Evolutionary conservation across 2,888 invertebrate genomes (phyloP).

Genomic region (Acleris literana): DNA sequence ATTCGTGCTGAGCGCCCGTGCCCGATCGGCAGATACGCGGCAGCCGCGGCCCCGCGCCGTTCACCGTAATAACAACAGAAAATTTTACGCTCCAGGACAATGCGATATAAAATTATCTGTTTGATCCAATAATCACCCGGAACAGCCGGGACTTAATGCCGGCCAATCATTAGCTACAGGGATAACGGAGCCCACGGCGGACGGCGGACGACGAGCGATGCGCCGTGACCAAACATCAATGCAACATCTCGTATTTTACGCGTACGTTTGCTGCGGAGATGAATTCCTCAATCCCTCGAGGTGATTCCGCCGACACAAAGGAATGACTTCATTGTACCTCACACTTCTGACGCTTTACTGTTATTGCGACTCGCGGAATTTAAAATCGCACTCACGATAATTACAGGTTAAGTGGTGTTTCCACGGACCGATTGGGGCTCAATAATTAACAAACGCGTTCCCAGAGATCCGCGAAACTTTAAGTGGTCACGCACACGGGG

Average conservation of each 20-base stretch:
- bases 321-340: constrained; percentile 76
- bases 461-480: constrained; percentile 65
- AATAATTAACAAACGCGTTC: constrained; percentile 60
- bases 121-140: constrained; percentile 84
- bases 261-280: constrained; percentile 47
- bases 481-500: constrained; percentile 57
- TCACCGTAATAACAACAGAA: constrained; percentile 79
- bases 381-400: constrained; percentile 40
- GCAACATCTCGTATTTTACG: constrained; percentile 62
- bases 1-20: constrained; percentile 61
- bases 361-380: constrained; percentile 64
- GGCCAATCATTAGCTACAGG: constrained; percentile 84
- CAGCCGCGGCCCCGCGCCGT: constrained; percentile 46
- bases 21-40: constrained; percentile 61
- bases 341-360: constrained; percentile 55
- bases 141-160: constrained; percentile 81
- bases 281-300: constrained; percentile 65
- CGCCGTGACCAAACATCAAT: constrained; percentile 80
- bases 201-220: constrained; percentile 49
- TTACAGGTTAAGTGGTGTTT: constrained; percentile 39
- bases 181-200: constrained; percentile 80
- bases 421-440: constrained; percentile 56
- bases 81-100: constrained; percentile 83
- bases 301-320: constrained; percentile 65
- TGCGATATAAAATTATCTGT: constrained; percentile 84